Percentiles rank a stretch among this genome's conserved stretches.
Conservation (phyloP, 1,140 invertebrate species). For the Stratiolaelaps scimitus region DNA sequence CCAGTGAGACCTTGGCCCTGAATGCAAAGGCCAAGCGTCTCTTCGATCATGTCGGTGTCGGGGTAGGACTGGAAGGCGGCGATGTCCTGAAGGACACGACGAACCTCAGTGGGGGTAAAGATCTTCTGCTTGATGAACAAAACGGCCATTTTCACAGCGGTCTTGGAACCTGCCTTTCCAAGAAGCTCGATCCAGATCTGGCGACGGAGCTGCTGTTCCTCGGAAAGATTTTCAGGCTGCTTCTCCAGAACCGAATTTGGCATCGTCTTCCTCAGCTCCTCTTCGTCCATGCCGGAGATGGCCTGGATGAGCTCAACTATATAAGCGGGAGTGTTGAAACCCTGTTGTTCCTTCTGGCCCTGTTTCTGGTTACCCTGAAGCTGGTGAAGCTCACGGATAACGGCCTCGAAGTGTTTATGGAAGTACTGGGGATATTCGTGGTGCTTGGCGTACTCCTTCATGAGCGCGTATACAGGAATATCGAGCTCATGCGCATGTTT, state of each 20-base stretch:
- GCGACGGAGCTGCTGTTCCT: slow-evolving; percentile 7
- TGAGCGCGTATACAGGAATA: slow-evolving; percentile 12
- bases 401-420: not conserved
- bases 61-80: slow-evolving; percentile 21
- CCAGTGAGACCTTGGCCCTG: not conserved
- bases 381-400: slow-evolving; percentile 18
- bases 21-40: slow-evolving; percentile 1
- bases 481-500: not conserved
- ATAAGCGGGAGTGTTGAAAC: slow-evolving; percentile 9
- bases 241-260: not conserved
- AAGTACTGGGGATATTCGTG: slow-evolving; percentile 8
- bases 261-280: slow-evolving; percentile 15
- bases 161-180: slow-evolving; percentile 24
- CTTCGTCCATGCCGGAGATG: slow-evolving; percentile 17
- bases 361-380: slow-evolving; percentile 4
- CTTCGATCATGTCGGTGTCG: slow-evolving; percentile 28
- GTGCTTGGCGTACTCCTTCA: not conserved
- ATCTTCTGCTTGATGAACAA: slow-evolving; percentile 3
- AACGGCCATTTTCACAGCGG: slow-evolving; percentile 18
- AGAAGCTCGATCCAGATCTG: slow-evolving; percentile 22
- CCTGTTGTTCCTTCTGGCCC: not conserved
- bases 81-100: slow-evolving; percentile 24
- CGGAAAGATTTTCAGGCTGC: not conserved
- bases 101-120: slow-evolving; percentile 19
- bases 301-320: slow-evolving; percentile 15